phyloP scores from a whole-genome alignment of 2,888 invertebrate genomes.

The Conistra vaccinii region DNA sequence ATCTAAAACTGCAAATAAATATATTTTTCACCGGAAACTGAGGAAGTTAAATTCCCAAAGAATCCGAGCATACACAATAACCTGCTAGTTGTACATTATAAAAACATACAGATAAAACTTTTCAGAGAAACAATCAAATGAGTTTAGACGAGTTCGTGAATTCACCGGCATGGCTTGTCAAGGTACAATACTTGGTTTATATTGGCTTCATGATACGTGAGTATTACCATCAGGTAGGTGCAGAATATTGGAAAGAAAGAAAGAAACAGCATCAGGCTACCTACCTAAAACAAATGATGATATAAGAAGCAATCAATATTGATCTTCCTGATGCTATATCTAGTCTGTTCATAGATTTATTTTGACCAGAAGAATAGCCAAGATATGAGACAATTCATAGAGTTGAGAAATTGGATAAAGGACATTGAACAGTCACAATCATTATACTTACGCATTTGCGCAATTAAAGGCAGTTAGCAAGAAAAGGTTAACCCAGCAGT shows the following conservation, averaged over 20 bases:
- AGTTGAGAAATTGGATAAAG: neutral
- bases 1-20: neutral
- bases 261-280: neutral
- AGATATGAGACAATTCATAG: neutral
- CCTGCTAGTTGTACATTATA: slow-evolving; percentile 13
- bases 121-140: slow-evolving; percentile 74
- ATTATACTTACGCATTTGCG: neutral
- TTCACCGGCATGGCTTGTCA: slow-evolving; percentile 88
- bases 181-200: slow-evolving; percentile 76
- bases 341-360: neutral
- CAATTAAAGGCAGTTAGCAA: neutral
- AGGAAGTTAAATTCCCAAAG: neutral
- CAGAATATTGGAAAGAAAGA: neutral
- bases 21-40: neutral
- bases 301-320: slow-evolving; percentile 1
- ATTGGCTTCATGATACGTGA: slow-evolving; percentile 38
- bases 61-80: neutral
- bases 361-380: neutral
- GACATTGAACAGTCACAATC: neutral
- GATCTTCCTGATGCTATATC: neutral
- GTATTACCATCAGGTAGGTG: slow-evolving; percentile 36
- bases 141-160: slow-evolving; percentile 88
- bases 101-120: slow-evolving; percentile 51
- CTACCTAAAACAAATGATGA: neutral
- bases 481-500: neutral